These are phyloP conservation scores for Sebastes oblongus DNA, from an alignment of 2,797 vertebrate genomes.

Conservation along the genomic window DNA sequence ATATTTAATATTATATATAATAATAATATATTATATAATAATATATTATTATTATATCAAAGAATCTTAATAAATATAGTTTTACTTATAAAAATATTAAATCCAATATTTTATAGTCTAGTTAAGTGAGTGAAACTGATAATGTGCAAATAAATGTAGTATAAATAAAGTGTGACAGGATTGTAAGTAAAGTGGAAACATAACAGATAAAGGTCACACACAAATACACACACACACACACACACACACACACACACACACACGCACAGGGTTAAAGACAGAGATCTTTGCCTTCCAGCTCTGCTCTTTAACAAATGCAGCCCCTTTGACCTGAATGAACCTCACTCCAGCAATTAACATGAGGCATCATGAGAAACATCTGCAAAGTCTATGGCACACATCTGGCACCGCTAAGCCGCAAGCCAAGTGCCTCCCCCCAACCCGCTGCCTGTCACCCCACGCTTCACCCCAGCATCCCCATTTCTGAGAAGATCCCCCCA, in stretches of 20 bases:
- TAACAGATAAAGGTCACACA: not conserved
- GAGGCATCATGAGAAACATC: conserved; percentile 74
- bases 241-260: not conserved
- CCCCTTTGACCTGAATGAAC: conserved; percentile 69
- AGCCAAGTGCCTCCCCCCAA: conserved; percentile 41
- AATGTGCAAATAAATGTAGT: not conserved
- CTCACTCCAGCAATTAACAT: conserved; percentile 68
- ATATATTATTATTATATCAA: too few relatives aligned
- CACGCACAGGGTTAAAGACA: not conserved
- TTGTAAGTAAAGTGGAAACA: not conserved
- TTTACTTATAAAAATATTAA: not conserved
- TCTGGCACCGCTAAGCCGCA: conserved; percentile 63
- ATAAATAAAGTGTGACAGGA: not conserved
- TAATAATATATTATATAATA: too few relatives aligned
- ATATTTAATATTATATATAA: too few relatives aligned
- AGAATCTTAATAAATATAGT: not conserved
- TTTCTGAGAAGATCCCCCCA: not conserved
- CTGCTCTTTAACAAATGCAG: conserved; percentile 54
- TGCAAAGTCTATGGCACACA: conserved; percentile 65
- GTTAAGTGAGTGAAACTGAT: not conserved
- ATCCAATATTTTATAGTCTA: not conserved
- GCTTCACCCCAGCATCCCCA: conserved; percentile 3
- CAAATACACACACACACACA: not conserved
- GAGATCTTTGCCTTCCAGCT: conserved; percentile 40
- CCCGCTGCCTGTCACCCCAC: conserved; percentile 16